phyloP scores from a whole-genome alignment of 1,140 invertebrate genomes.

The Drosophila lacertosa region DNA sequence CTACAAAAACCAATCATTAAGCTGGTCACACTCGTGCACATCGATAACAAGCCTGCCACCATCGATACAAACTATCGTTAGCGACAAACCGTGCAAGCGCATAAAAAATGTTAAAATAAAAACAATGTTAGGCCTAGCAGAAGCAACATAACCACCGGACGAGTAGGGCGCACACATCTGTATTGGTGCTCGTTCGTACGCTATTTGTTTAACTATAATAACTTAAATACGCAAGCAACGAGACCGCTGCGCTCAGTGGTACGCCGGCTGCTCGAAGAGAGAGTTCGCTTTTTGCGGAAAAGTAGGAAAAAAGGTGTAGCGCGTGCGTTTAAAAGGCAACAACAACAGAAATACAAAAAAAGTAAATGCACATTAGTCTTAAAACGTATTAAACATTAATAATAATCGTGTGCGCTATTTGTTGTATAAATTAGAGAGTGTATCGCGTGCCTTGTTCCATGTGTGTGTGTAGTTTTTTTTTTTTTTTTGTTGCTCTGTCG shows the following conservation, averaged over 20 bases:
- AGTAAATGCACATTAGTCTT: conserved; percentile 34
- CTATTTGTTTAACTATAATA: conserved; percentile 48
- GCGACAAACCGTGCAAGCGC: conserved; percentile 2
- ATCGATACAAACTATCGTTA: conserved; percentile 21
- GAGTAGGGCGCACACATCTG: conserved; percentile 26
- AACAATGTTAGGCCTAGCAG: conserved; percentile 45
- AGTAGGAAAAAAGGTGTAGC: conserved; percentile 12
- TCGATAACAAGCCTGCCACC: background rate
- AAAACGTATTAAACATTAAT: conserved; percentile 17
- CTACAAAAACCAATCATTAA: background rate
- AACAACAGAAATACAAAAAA: conserved; percentile 14
- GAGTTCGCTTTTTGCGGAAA: conserved; percentile 42
- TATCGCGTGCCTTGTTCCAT: conserved; percentile 16
- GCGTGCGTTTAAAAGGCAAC: conserved; percentile 37
- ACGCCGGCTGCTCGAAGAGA: conserved; percentile 51
- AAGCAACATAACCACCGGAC: conserved; percentile 33
- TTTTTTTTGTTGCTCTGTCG: background rate
- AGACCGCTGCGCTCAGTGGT: conserved; percentile 46
- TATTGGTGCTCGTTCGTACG: conserved; percentile 29
- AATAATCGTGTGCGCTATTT: conserved; percentile 22
- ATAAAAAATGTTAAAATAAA: conserved; percentile 25
- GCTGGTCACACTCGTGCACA: conserved; percentile 11
- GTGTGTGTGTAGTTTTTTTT: background rate
- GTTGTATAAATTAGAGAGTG: conserved; percentile 28
- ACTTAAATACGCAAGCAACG: conserved; percentile 41